Evolutionary conservation across 2,888 invertebrate genomes (phyloP).

Genomic region (Euplexia lucipara): DNA sequence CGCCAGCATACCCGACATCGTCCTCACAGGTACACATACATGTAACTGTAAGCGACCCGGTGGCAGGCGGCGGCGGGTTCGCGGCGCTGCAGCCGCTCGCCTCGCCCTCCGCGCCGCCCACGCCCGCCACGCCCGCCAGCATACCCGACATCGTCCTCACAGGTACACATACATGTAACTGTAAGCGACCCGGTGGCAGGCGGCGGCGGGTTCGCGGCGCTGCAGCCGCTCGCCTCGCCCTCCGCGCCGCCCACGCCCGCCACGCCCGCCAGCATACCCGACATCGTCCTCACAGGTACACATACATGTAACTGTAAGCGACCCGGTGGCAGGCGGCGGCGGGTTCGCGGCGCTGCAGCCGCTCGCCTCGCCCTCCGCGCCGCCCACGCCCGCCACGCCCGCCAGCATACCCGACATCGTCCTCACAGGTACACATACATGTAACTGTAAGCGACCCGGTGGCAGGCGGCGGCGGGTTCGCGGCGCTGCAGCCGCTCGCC

Average conservation of each 20-base stretch:
- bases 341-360: not conserved
- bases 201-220: not conserved
- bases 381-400: constrained; percentile 85
- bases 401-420: constrained; percentile 42
- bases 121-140: constrained; percentile 92
- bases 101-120: constrained; percentile 55
- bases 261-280: constrained; percentile 7
- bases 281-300: constrained; percentile 30
- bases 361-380: constrained; percentile 86
- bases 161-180: constrained; percentile 12
- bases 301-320: too few relatives aligned
- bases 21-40: constrained; percentile 5
- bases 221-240: constrained; percentile 77
- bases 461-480: too few relatives aligned
- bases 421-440: too few relatives aligned
- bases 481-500: constrained; percentile 3
- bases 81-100: too few relatives aligned
- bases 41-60: too few relatives aligned
- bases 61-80: too few relatives aligned
- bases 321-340: not conserved
- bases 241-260: constrained; percentile 2
- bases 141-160: constrained; percentile 94
- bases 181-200: too few relatives aligned
- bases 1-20: constrained; percentile 12
- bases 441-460: too few relatives aligned